A percentile compares a stretch with the other conserved stretches of the same genome.
These are phyloP conservation scores for Mormyrus iriodes DNA, from an alignment of 2,113 vertebrate genomes.

Conservation along the genomic window DNA sequence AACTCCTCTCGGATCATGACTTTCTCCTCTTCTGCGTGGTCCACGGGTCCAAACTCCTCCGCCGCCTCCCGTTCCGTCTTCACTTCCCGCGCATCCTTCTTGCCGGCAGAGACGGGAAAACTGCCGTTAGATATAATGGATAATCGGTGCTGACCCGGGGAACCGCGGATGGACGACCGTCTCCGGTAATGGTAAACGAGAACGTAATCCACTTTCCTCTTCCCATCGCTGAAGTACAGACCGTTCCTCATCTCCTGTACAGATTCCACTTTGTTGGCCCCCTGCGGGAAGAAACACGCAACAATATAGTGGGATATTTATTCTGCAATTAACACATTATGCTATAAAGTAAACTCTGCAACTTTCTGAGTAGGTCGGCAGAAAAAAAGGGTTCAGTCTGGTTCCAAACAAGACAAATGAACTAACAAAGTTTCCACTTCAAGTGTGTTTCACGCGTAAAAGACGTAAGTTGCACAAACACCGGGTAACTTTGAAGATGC, in stretches of 20 bases:
- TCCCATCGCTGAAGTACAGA: constrained; percentile 77
- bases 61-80: constrained; percentile 34
- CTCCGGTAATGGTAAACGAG: constrained; percentile 80
- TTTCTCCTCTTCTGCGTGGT: constrained; percentile 75
- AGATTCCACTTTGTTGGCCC: constrained; percentile 63
- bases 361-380: not conserved
- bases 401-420: not conserved
- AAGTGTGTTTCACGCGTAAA: not conserved
- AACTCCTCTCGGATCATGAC: constrained; percentile 80
- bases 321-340: not conserved
- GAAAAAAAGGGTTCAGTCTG: not conserved
- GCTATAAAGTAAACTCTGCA: not conserved
- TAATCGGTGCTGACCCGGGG: constrained; percentile 35
- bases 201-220: constrained; percentile 88
- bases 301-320: not conserved
- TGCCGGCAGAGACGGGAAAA: constrained; percentile 45
- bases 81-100: constrained; percentile 18
- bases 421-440: not conserved
- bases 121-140: constrained; percentile 75
- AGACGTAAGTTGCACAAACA: not conserved
- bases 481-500: not conserved
- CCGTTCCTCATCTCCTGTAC: constrained; percentile 39
- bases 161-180: constrained; percentile 30
- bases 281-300: constrained; percentile 42
- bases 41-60: constrained; percentile 48